Evolutionary conservation across 2,888 invertebrate species (phyloP).

Genomic region (Omphaloscelis lunosa): DNA sequence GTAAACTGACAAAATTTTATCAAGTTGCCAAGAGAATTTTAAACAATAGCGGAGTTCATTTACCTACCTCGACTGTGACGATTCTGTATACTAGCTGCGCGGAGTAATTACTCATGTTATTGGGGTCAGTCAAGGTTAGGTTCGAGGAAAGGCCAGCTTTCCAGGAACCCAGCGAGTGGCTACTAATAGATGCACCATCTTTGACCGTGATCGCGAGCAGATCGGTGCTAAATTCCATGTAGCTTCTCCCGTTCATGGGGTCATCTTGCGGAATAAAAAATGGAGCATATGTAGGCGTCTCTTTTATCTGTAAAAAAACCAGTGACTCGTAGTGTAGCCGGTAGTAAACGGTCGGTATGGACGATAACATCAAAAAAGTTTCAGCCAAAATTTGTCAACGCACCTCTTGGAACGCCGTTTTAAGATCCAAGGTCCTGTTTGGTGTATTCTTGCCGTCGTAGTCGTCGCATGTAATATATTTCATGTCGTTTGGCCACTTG

Average conservation of each 20-base stretch:
- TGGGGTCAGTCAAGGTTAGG: constrained; percentile 92
- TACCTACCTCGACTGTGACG: constrained; percentile 95
- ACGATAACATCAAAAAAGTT: constrained; percentile 44
- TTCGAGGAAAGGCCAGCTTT: constrained; percentile 93
- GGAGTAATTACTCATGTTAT: constrained; percentile 93
- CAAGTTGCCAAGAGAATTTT: constrained; percentile 77
- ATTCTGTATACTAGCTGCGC: constrained; percentile 96
- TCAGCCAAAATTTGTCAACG: constrained; percentile 69
- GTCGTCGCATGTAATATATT: constrained; percentile 94
- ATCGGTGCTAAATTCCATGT: constrained; percentile 94
- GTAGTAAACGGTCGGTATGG: constrained; percentile 37
- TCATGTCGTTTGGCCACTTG: constrained; percentile 94
- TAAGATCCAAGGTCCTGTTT: constrained; percentile 93
- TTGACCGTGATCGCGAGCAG: constrained; percentile 93
- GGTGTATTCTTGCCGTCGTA: constrained; percentile 95
- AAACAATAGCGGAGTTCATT: constrained; percentile 82
- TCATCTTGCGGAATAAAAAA: constrained; percentile 92
- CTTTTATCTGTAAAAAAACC: constrained; percentile 86
- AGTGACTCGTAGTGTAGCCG: constrained; percentile 24
- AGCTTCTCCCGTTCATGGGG: constrained; percentile 93
- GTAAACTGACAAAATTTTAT: constrained; percentile 80
- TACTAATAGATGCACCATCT: constrained; percentile 93
- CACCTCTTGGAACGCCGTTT: constrained; percentile 93
- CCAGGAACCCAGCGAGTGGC: constrained; percentile 94
- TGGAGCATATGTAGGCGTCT: constrained; percentile 93